These are phyloP conservation scores for Smittia aterrima DNA, from an alignment of 2,888 invertebrate genomes.

Conservation along the genomic window DNA sequence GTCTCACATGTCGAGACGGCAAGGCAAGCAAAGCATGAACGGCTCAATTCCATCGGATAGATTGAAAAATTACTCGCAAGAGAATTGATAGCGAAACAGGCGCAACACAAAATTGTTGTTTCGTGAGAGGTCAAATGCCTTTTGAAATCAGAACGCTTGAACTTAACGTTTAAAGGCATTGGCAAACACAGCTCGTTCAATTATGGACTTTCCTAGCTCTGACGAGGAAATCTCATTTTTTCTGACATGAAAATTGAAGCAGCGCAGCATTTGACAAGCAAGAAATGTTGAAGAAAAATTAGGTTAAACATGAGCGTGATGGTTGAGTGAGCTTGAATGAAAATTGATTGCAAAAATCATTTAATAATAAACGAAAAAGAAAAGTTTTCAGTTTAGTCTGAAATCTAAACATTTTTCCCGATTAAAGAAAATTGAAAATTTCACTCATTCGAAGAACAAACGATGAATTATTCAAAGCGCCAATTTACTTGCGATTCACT, in stretches of 20 bases:
- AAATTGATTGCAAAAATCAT: neutral
- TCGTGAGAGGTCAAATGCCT: slow-evolving; percentile 37
- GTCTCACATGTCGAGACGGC: neutral
- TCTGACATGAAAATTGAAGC: slow-evolving; percentile 38
- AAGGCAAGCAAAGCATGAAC: neutral
- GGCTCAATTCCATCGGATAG: neutral
- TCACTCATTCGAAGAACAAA: too few species aligned
- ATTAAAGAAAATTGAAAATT: too few species aligned
- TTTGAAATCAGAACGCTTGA: neutral
- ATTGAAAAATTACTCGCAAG: too few species aligned
- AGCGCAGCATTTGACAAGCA: neutral
- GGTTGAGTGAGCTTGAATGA: neutral
- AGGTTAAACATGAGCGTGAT: slow-evolving; percentile 31
- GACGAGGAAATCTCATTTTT: slow-evolving; percentile 3
- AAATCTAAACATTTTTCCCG: too few species aligned
- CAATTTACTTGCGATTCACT: neutral
- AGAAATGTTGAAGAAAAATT: slow-evolving; percentile 15
- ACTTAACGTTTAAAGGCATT: neutral
- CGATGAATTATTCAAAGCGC: too few species aligned
- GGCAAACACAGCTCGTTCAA: slow-evolving; percentile 21
- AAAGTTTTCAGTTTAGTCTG: too few species aligned
- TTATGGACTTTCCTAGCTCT: slow-evolving; percentile 29
- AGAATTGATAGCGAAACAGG: too few species aligned
- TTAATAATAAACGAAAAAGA: too few species aligned
- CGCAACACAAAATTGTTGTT: neutral